A percentile compares a stretch with the other conserved stretches of the same genome.
phyloP scores from a whole-genome alignment of 2,888 invertebrate genomes.

The Sarcophaga caerulescens region DNA sequence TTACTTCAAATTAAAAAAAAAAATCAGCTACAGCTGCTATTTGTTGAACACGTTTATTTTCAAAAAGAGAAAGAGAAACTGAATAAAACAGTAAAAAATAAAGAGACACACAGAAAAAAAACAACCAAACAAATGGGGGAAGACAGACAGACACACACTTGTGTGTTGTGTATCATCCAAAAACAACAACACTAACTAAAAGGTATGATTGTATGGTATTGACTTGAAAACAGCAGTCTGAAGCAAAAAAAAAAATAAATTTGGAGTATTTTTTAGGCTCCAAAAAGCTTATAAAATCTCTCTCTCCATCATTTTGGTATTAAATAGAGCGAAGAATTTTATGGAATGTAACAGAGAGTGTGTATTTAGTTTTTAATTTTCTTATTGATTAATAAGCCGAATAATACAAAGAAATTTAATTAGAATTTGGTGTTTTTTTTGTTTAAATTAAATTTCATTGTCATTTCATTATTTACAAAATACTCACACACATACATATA shows the following conservation, averaged over 20 bases:
- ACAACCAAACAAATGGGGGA: conserved; percentile 6
- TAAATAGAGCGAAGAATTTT: conserved; percentile 45
- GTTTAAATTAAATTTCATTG: conserved; percentile 61
- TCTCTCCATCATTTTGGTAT: background rate
- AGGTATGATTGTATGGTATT: conserved; percentile 39
- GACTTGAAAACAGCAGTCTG: conserved; percentile 43
- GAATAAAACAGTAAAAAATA: conserved; percentile 10
- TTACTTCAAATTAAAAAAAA: background rate
- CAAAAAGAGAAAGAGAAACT: conserved; percentile 48
- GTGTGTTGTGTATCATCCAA: conserved; percentile 17
- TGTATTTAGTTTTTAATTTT: conserved; percentile 26
- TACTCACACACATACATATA: conserved; percentile 16
- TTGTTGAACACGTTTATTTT: conserved; percentile 44
- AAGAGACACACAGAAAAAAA: background rate
- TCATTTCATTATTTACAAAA: conserved; percentile 52
- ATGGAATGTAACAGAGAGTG: conserved; percentile 17
- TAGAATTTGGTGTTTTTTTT: conserved; percentile 28
- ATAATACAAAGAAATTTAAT: conserved; percentile 50
- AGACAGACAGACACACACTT: conserved; percentile 22
- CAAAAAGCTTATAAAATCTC: background rate
- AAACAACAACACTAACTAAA: conserved; percentile 9
- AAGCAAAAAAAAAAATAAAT: conserved; percentile 40
- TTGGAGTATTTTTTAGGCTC: conserved; percentile 15
- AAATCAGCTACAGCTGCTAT: conserved; percentile 18
- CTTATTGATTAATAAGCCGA: conserved; percentile 40